These are phyloP conservation scores for Dryoscopus gambensis DNA, from an alignment of 2,113 vertebrate genomes.

Conservation along the genomic window DNA sequence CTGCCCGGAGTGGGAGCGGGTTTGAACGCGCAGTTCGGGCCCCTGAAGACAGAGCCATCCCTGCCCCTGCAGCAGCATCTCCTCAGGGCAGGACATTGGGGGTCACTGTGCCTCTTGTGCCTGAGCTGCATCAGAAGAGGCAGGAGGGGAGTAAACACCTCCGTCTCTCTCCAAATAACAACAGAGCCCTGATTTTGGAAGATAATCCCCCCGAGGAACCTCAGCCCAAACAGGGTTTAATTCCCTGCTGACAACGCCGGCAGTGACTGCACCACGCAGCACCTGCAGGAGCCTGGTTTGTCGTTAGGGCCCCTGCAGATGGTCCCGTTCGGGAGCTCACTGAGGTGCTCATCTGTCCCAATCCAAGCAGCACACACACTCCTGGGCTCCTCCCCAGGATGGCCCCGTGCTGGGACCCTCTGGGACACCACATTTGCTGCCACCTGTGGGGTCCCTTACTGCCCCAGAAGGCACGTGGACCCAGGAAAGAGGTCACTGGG, in stretches of 20 bases:
- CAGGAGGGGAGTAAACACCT: background rate
- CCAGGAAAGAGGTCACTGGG: background rate
- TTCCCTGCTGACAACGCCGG: background rate
- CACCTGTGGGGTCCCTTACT: background rate
- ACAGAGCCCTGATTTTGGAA: background rate
- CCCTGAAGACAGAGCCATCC: background rate
- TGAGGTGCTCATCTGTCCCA: background rate
- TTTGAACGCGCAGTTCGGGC: background rate
- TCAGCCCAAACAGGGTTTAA: background rate
- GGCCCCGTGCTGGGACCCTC: background rate
- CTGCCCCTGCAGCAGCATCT: background rate
- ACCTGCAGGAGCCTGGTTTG: background rate
- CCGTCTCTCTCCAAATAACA: background rate
- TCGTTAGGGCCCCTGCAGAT: background rate
- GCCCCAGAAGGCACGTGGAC: background rate
- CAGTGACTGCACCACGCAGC: background rate
- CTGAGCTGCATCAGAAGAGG: background rate
- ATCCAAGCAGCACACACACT: background rate
- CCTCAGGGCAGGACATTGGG: background rate
- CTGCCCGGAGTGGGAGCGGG: background rate
- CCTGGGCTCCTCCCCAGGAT: background rate
- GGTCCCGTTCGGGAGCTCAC: background rate
- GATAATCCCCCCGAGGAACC: background rate
- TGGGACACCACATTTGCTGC: rapidly evolving
- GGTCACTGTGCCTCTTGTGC: background rate